Percentiles rank a stretch among this genome's conserved stretches.
Evolutionary conservation across 2,113 vertebrate genomes (phyloP).

Genomic region (Uria lomvia): DNA sequence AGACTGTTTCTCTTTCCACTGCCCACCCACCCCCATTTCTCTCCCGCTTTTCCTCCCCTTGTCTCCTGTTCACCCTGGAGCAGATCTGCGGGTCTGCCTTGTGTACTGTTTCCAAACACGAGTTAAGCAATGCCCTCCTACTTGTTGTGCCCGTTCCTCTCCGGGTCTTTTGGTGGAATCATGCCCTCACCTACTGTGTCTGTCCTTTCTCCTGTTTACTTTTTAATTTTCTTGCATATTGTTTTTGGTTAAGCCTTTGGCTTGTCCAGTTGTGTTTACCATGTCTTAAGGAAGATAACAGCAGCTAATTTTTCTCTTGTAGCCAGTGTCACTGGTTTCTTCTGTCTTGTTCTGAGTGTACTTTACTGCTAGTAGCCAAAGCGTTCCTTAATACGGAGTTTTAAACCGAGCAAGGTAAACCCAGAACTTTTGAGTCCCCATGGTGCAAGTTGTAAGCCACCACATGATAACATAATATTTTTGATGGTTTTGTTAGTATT

Average conservation of each 20-base stretch:
- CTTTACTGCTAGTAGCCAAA: not conserved
- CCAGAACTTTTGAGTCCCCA: not conserved
- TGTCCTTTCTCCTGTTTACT: not conserved
- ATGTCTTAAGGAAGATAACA: not conserved
- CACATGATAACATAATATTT: not conserved
- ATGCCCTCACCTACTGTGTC: rapidly evolving
- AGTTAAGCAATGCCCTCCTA: not conserved
- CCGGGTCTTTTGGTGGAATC: not conserved
- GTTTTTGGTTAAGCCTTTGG: not conserved
- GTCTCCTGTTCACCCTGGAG: not conserved
- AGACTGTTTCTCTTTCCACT: not conserved
- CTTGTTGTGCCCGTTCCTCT: not conserved
- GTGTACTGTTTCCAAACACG: not conserved
- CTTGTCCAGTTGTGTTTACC: not conserved
- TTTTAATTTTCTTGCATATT: not conserved
- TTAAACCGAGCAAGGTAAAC: not conserved
- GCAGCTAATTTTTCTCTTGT: not conserved
- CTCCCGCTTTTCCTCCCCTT: not conserved
- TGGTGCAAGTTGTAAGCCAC: not conserved
- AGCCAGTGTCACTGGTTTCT: not conserved
- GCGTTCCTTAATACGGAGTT: not conserved
- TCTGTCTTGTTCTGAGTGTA: not conserved
- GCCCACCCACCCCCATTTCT: not conserved
- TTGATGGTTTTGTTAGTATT: not conserved
- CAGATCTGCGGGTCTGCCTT: not conserved